Conservation (phyloP, 2,888 invertebrate genomes). For the Lymantria dispar region DNA sequence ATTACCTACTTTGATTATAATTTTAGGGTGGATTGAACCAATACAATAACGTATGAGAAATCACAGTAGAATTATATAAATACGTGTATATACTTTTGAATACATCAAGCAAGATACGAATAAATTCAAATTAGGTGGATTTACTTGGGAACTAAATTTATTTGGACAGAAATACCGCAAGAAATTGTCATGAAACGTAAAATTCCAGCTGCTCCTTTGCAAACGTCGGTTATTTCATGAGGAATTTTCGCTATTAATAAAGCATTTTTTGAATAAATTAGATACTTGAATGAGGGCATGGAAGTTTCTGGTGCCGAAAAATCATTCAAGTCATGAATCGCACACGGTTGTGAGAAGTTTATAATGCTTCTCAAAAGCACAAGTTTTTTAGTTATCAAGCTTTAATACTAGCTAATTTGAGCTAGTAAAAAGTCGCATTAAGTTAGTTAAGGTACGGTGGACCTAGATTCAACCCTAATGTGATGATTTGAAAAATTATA, state of each 20-base stretch:
- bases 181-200: constrained; percentile 88
- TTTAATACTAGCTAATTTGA: constrained; percentile 70
- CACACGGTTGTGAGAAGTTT: constrained; percentile 92
- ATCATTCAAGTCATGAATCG: constrained; percentile 99
- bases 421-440: constrained; percentile 93
- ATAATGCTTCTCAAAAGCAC: neutral
- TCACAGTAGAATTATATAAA: constrained; percentile 91
- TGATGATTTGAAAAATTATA: too few relatives aligned
- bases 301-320: constrained; percentile 99
- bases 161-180: constrained; percentile 97
- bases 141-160: constrained; percentile 95
- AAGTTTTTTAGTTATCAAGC: constrained; percentile 81
- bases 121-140: constrained; percentile 92
- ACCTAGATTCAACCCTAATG: too few relatives aligned
- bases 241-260: constrained; percentile 97
- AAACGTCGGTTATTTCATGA: constrained; percentile 98
- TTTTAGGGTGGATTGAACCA: constrained; percentile 94
- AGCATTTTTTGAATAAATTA: constrained; percentile 93
- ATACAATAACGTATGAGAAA: constrained; percentile 91
- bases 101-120: constrained; percentile 89
- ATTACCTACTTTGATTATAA: constrained; percentile 1
- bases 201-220: constrained; percentile 91
- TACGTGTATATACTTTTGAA: constrained; percentile 93
- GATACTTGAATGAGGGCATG: constrained; percentile 98
- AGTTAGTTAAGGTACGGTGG: constrained; percentile 89